Evolutionary conservation across 2,113 vertebrate genomes (phyloP).

Genomic region (Noctilio leporinus): DNA sequence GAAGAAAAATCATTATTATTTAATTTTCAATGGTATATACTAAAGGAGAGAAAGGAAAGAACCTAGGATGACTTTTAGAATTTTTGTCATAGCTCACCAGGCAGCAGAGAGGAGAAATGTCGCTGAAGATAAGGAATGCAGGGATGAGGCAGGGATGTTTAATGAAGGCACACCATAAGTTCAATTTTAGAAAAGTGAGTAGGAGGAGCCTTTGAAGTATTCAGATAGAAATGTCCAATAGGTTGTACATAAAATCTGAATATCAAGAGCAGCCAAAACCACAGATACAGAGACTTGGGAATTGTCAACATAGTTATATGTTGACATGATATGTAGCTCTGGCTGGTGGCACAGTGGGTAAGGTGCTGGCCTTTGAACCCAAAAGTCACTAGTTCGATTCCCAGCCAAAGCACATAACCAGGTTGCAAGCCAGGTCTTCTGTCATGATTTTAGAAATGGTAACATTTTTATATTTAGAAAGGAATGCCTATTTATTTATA

Average conservation of each 20-base stretch:
- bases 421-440: no score
- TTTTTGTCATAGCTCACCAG: not conserved
- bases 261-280: not conserved
- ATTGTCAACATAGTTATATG: not conserved
- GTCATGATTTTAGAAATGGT: not conserved
- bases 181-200: not conserved
- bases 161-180: not conserved
- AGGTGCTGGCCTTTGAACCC: no score
- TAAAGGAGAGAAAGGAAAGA: not conserved
- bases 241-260: not conserved
- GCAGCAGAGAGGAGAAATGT: not conserved
- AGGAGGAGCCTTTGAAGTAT: not conserved
- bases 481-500: not conserved
- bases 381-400: no score
- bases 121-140: not conserved
- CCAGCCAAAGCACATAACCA: no score
- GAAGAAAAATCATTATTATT: not conserved
- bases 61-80: not conserved
- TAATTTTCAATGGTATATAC: not conserved
- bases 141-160: not conserved
- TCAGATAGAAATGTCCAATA: not conserved
- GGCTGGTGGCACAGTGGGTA: no score
- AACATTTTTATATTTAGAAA: not conserved
- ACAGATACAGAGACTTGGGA: not conserved
- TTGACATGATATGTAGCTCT: no score